These are phyloP conservation scores for Cephalopterus ornatus DNA, from an alignment of 2,113 vertebrate species.

Conservation along the genomic window DNA sequence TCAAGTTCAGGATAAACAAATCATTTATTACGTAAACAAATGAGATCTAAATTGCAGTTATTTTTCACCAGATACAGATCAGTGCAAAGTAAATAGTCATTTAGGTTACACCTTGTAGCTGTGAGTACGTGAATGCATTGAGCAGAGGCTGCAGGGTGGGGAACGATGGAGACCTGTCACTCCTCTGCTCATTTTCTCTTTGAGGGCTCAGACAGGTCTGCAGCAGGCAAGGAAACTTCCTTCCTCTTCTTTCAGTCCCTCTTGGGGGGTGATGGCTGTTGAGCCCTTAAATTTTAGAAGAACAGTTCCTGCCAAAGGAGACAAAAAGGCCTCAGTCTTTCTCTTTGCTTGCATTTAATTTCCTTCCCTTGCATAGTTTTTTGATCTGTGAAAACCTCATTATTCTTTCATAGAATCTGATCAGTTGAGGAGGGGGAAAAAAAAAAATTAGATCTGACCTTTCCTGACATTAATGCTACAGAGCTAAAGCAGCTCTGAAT, in stretches of 20 bases:
- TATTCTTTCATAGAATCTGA: neutral
- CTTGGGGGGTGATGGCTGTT: neutral
- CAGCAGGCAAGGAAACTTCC: neutral
- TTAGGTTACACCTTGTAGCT: neutral
- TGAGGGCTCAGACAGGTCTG: neutral
- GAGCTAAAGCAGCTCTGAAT: neutral
- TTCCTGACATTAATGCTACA: neutral
- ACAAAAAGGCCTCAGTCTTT: neutral
- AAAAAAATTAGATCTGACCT: neutral
- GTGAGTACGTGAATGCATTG: neutral
- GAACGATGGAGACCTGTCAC: neutral
- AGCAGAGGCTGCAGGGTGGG: neutral
- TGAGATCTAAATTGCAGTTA: constrained; percentile 21
- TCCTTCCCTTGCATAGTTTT: neutral
- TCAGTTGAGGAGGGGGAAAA: rapidly evolving
- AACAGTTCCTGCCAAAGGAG: neutral
- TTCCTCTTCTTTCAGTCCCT: neutral
- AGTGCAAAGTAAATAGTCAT: neutral
- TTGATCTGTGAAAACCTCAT: constrained; percentile 7
- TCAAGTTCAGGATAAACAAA: constrained; percentile 31
- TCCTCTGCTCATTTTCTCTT: neutral
- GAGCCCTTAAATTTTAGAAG: neutral
- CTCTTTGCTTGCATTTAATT: neutral
- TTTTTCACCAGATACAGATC: constrained; percentile 24
- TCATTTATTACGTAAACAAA: constrained; percentile 54